These are phyloP conservation scores for Emmelina monodactyla DNA, from an alignment of 2,888 invertebrate species.

Conservation along the genomic window DNA sequence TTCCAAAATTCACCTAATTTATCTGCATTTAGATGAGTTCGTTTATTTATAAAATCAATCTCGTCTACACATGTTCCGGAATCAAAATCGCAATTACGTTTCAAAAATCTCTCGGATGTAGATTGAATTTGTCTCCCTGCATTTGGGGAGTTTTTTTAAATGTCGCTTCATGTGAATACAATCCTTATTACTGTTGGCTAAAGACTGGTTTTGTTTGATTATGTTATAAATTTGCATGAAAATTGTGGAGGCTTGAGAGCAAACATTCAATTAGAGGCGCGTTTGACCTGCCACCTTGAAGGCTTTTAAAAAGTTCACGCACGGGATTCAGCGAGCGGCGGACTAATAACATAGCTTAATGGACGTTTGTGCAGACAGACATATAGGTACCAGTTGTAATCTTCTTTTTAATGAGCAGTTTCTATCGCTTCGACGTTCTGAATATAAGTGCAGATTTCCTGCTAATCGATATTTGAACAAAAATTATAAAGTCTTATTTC, in stretches of 20 bases:
- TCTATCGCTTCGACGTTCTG: neutral
- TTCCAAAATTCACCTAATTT: too few relatives aligned
- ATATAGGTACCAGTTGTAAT: constrained; percentile 4
- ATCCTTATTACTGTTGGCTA: constrained; percentile 14
- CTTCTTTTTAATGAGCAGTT: neutral
- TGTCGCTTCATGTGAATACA: constrained; percentile 7
- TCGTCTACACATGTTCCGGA: neutral
- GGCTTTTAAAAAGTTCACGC: constrained; percentile 18
- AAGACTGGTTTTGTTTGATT: constrained; percentile 14
- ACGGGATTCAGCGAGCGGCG: constrained; percentile 9
- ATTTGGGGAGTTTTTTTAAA: constrained; percentile 12
- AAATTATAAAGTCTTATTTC: too few relatives aligned
- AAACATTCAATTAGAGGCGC: constrained; percentile 29
- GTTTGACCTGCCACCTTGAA: constrained; percentile 19
- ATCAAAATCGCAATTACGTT: constrained; percentile 1
- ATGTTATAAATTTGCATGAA: constrained; percentile 17
- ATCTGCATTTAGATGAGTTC: neutral
- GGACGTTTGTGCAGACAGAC: constrained; percentile 12
- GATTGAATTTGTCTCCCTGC: constrained; percentile 7
- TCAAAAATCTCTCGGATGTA: constrained; percentile 16
- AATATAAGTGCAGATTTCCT: neutral
- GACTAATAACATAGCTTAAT: constrained; percentile 20
- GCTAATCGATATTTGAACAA: neutral
- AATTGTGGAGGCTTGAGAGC: constrained; percentile 17
- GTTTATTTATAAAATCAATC: neutral